A percentile compares a stretch with the other conserved stretches of the same genome.
Conservation (phyloP, 2,888 invertebrate genomes). For the Hipparchia sbordonii region DNA sequence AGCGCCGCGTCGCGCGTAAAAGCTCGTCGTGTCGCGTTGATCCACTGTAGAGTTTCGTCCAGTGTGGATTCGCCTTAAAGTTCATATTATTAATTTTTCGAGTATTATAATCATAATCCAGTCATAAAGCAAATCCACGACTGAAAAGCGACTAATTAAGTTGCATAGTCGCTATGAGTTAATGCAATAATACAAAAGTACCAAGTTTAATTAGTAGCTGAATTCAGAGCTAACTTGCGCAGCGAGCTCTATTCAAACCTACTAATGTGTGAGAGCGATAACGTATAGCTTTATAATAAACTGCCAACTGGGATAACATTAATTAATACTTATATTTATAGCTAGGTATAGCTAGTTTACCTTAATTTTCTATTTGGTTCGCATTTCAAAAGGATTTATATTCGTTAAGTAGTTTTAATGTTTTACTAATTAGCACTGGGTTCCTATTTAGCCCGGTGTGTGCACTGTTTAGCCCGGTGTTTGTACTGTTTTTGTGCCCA, state of each 20-base stretch:
- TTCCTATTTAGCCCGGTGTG: neutral
- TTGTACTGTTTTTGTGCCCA: no score
- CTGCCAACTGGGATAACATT: slow-evolving; percentile 40
- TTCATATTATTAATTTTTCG: slow-evolving; percentile 9
- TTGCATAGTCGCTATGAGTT: slow-evolving; percentile 44
- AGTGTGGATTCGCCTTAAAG: neutral
- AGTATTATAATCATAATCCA: slow-evolving; percentile 19
- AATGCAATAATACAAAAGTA: slow-evolving; percentile 53
- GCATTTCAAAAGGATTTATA: neutral
- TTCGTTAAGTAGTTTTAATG: no score
- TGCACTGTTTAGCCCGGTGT: no score
- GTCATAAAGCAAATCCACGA: slow-evolving; percentile 28
- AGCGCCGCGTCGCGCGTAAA: no score
- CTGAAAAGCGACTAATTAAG: slow-evolving; percentile 43
- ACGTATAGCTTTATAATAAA: slow-evolving; percentile 44
- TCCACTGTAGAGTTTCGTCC: no score
- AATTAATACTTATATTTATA: slow-evolving; percentile 41
- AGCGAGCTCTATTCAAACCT: slow-evolving; percentile 55
- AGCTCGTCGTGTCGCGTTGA: no score
- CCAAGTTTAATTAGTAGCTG: slow-evolving; percentile 64
- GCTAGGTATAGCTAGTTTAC: neutral
- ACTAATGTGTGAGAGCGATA: slow-evolving; percentile 61
- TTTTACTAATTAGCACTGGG: no score
- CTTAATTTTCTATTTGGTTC: slow-evolving; percentile 1
- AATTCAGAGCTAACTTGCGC: slow-evolving; percentile 56